Evolutionary conservation across 1,140 invertebrate genomes (phyloP).

Genomic region (Papilio dardanus): DNA sequence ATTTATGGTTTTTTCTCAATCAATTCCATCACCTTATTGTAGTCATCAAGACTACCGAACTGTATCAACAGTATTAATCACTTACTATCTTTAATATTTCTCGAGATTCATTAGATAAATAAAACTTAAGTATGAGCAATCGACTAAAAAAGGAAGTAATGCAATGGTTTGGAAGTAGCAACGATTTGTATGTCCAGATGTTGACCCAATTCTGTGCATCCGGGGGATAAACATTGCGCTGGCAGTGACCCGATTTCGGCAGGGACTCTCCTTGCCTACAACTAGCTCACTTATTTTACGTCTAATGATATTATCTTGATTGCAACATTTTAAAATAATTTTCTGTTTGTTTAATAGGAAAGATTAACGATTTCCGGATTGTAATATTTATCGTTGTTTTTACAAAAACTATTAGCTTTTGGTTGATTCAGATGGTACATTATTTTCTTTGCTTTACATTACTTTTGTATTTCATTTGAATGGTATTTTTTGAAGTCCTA

Average conservation of each 20-base stretch:
- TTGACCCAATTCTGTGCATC: slow-evolving; percentile 33
- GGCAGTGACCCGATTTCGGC: slow-evolving; percentile 31
- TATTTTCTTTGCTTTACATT: neutral
- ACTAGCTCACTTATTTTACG: slow-evolving; percentile 18
- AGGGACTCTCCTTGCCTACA: slow-evolving; percentile 23
- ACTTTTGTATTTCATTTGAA: neutral
- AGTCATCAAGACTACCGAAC: no score
- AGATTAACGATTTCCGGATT: slow-evolving; percentile 1
- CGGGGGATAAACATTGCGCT: slow-evolving; percentile 26
- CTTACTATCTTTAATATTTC: neutral
- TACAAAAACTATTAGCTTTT: neutral
- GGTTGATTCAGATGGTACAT: neutral
- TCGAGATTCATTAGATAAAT: neutral
- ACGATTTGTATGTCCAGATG: slow-evolving; percentile 36
- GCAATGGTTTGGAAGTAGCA: slow-evolving; percentile 33
- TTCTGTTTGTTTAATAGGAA: slow-evolving; percentile 5
- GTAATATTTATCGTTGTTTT: slow-evolving; percentile 2
- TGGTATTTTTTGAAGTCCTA: neutral
- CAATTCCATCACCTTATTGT: no score
- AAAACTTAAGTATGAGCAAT: neutral
- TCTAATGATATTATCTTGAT: slow-evolving; percentile 11
- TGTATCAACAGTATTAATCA: no score
- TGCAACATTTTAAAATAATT: slow-evolving; percentile 9
- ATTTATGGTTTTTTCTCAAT: no score
- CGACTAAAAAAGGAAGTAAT: slow-evolving; percentile 33